Evolutionary conservation across 2,113 vertebrate species (phyloP).

Genomic region (Albula goreensis): DNA sequence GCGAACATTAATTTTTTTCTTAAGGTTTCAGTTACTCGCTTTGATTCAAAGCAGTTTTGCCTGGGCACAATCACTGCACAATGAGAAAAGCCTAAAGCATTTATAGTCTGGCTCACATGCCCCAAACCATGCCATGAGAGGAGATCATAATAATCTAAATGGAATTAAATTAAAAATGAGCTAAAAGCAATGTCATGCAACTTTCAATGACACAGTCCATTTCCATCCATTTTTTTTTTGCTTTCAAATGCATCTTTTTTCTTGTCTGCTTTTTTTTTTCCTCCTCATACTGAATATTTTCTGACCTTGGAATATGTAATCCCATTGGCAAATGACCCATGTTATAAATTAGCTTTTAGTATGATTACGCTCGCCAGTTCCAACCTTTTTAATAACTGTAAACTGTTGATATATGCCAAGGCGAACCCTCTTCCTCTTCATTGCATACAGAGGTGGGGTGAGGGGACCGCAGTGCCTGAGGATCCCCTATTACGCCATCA

Average conservation of each 20-base stretch:
- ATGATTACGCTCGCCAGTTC: slow-evolving; percentile 66
- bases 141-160: neutral
- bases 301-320: slow-evolving; percentile 56
- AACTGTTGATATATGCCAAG: neutral
- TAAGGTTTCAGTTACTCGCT: neutral
- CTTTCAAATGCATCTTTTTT: slow-evolving; percentile 42
- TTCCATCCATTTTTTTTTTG: slow-evolving; percentile 52
- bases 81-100: slow-evolving; percentile 27
- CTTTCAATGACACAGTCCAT: slow-evolving; percentile 51
- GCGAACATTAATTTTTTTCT: neutral
- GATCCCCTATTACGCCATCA: neutral
- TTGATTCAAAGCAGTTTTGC: slow-evolving; percentile 4
- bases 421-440: neutral
- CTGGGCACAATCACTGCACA: neutral
- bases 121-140: neutral
- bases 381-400: slow-evolving; percentile 38
- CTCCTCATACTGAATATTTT: slow-evolving; percentile 44
- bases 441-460: too few relatives aligned
- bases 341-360: slow-evolving; percentile 71
- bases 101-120: slow-evolving; percentile 12
- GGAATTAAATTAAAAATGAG: neutral
- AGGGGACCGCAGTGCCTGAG: neutral
- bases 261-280: slow-evolving; percentile 23
- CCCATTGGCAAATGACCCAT: slow-evolving; percentile 47
- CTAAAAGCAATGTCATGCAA: slow-evolving; percentile 37